These are phyloP conservation scores for Neodiprion virginianus DNA, from an alignment of 1,140 invertebrate genomes.

Conservation along the genomic window DNA sequence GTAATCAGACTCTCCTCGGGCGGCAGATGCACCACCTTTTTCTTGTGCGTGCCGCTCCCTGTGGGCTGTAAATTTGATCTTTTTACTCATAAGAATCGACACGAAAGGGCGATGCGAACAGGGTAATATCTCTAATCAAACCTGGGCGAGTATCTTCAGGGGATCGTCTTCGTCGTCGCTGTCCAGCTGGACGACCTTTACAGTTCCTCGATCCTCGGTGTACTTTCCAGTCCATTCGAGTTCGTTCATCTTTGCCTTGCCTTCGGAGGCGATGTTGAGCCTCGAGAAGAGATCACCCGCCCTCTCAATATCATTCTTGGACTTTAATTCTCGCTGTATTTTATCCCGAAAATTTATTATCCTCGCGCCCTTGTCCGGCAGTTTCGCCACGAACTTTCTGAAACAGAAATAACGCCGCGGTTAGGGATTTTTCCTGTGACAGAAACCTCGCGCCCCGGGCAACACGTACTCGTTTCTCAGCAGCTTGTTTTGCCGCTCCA, in stretches of 20 bases:
- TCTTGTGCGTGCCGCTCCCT: conserved; percentile 64
- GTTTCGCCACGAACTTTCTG: conserved; percentile 59
- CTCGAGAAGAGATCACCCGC: conserved; percentile 66
- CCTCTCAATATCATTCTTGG: conserved; percentile 66
- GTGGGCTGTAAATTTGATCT: conserved; percentile 44
- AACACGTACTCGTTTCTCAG: conserved; percentile 60
- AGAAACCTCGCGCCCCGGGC: background rate
- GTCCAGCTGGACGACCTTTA: conserved; percentile 60
- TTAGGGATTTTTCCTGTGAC: conserved; percentile 9
- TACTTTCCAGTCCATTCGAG: conserved; percentile 73
- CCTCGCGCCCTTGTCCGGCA: conserved; percentile 74
- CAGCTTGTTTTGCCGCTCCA: conserved; percentile 61
- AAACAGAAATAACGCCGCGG: conserved; percentile 27
- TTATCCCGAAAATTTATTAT: conserved; percentile 65
- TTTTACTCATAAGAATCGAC: conserved; percentile 3
- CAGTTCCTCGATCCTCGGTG: conserved; percentile 39
- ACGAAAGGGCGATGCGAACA: conserved; percentile 15
- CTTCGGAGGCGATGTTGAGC: conserved; percentile 66
- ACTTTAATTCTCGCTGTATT: conserved; percentile 64
- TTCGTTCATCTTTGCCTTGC: conserved; percentile 65
- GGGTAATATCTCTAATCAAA: conserved; percentile 32
- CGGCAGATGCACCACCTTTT: conserved; percentile 64
- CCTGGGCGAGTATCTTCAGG: conserved; percentile 70
- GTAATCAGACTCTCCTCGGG: conserved; percentile 67
- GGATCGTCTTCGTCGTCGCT: conserved; percentile 74